Conservation (phyloP, 1,140 invertebrate genomes). For the Lasaia peninsularis region DNA sequence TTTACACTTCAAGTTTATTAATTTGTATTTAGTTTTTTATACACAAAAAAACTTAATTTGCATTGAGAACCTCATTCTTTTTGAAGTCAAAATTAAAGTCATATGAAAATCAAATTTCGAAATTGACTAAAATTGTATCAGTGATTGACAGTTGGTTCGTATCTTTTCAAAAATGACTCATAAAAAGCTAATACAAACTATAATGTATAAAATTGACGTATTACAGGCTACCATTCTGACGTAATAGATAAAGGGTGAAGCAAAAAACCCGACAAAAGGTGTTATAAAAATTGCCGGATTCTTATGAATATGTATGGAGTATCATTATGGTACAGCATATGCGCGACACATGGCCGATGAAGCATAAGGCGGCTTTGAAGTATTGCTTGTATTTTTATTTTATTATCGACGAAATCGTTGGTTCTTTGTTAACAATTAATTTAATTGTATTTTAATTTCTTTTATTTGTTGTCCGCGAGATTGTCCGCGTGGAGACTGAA, state of each 20-base stretch:
- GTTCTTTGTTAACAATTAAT: background rate
- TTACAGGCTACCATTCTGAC: slow-evolving; percentile 41
- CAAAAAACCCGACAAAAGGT: slow-evolving; percentile 52
- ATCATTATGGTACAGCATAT: slow-evolving; percentile 54
- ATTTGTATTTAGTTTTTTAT: too few relatives aligned
- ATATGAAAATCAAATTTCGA: too few relatives aligned
- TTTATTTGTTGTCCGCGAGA: too few relatives aligned
- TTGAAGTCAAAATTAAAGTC: too few relatives aligned
- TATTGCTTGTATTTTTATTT: slow-evolving; percentile 48
- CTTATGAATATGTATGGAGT: slow-evolving; percentile 51
- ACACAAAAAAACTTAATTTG: too few relatives aligned
- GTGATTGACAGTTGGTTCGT: background rate
- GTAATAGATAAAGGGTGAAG: slow-evolving; percentile 43
- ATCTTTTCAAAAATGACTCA: background rate
- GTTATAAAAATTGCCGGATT: slow-evolving; percentile 50
- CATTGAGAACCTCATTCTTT: too few relatives aligned
- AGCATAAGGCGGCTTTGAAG: slow-evolving; percentile 48
- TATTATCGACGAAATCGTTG: slow-evolving; percentile 38
- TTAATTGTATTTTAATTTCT: background rate
- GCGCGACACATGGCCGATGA: slow-evolving; percentile 60
- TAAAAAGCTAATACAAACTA: slow-evolving; percentile 16
- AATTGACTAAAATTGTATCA: too few relatives aligned
- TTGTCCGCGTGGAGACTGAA: too few relatives aligned
- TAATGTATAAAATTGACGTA: slow-evolving; percentile 46
- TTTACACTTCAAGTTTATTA: too few relatives aligned